A percentile compares a stretch with the other conserved stretches of the same genome.
Conservation (phyloP, 2,797 vertebrate species). For the Natrix natrix region DNA sequence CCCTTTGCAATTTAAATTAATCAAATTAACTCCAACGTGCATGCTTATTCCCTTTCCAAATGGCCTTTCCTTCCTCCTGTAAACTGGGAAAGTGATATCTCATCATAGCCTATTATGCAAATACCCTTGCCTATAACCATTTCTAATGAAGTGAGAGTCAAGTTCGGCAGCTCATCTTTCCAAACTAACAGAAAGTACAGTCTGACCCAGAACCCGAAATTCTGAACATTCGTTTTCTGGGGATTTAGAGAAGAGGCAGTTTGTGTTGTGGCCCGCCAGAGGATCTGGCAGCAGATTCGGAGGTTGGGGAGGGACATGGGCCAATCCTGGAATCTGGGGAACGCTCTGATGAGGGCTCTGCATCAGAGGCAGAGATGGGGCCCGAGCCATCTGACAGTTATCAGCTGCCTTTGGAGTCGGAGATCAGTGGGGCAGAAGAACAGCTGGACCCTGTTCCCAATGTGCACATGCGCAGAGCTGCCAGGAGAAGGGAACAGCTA, state of each 20-base stretch:
- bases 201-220: accelerated
- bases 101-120: not conserved
- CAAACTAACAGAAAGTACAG: not conserved
- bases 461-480: no score
- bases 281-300: no score
- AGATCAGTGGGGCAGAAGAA: no score
- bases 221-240: not conserved
- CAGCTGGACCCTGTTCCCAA: no score
- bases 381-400: no score
- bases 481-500: no score
- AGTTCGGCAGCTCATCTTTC: not conserved
- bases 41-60: slow-evolving; percentile 17
- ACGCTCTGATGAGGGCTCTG: no score
- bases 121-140: slow-evolving; percentile 4
- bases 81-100: slow-evolving; percentile 20
- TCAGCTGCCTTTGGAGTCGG: no score
- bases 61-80: slow-evolving; percentile 1
- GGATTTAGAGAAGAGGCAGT: not conserved
- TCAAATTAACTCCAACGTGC: not conserved
- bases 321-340: no score
- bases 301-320: no score
- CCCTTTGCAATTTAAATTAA: slow-evolving; percentile 51
- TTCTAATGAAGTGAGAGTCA: not conserved
- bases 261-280: not conserved
- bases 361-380: no score